Percentiles rank a stretch among this genome's conserved stretches.
phyloP scores from a whole-genome alignment of 2,888 invertebrate species.

The Heliconius cydno region DNA sequence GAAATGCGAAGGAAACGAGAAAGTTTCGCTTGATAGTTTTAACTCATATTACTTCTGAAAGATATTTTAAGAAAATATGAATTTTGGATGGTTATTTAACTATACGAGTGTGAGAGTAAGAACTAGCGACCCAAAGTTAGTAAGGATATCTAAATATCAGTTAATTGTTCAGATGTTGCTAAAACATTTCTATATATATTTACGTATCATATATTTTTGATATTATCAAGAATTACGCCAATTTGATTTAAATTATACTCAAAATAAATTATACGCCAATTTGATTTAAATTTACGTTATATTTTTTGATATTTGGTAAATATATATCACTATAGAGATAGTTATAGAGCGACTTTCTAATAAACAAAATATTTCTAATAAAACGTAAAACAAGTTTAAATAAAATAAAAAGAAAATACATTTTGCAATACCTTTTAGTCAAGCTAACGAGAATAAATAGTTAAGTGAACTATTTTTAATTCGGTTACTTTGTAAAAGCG shows the following conservation, averaged over 20 bases:
- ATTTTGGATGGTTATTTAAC: not conserved
- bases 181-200: too few species aligned
- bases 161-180: too few species aligned
- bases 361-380: not conserved
- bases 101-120: not conserved
- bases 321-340: too few species aligned
- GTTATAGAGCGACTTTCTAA: too few species aligned
- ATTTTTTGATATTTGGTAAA: too few species aligned
- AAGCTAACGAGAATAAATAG: slow-evolving; percentile 13
- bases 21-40: slow-evolving; percentile 3
- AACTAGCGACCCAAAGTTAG: too few species aligned
- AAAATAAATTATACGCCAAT: too few species aligned
- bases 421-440: not conserved
- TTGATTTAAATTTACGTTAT: too few species aligned
- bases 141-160: too few species aligned
- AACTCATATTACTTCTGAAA: not conserved
- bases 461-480: slow-evolving; percentile 25
- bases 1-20: slow-evolving; percentile 1
- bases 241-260: too few species aligned
- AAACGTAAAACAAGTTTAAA: not conserved
- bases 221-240: too few species aligned
- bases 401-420: slow-evolving; percentile 12
- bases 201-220: too few species aligned
- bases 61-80: not conserved
- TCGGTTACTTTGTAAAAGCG: not conserved